Base-by-base conservation (phyloP, 2,113 vertebrate genomes). In the Turnix velox region DNA sequence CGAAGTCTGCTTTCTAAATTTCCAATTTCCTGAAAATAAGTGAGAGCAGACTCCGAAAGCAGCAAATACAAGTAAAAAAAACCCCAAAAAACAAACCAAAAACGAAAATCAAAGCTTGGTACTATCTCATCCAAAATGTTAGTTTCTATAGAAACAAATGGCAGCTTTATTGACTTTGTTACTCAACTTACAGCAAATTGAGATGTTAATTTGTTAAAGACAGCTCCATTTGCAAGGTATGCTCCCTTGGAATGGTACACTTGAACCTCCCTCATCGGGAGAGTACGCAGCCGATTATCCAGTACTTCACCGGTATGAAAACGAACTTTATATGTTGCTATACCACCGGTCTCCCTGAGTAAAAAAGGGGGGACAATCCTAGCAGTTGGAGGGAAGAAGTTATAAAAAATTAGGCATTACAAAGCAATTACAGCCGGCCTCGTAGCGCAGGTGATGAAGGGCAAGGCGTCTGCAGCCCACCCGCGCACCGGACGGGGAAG, bases 291-390 rank as follows among this genome's bases (percentile, higher is more conserved):
- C 28, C 52, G 10, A 5, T 33, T 42, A 75, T 0, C 1, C 5
- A 23, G 16, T 1, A 8, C 8, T 61, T 17, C 51, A 4, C 1
- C 9, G 2, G 31, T 5, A 14, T 3, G 15, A 9, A 31, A 45
- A 2, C 1, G 0, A 43, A 14, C 10, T 66, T 68, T 40, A 15
- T 4, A 9, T 1, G 14, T 14, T 3, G 16, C 9, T 7, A 18
- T 0, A 58, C 10, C 37, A 25, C 13, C 37, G 0, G 0, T 0
- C 15, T 11, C 22, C 12, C 52, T 1, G 17, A 8, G 12, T 31
- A 31, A 11, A 9, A 19, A 43, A n/a, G 8, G 23, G 5, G 23
- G 6, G 40, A 0, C 1, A 18, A 12, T 2, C 13, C 19, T 0
- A 7, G 5, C 76, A 28, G 23, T 8, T 11, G 4, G 28, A 37